These are phyloP conservation scores for Heliconius hermathena DNA, from an alignment of 1,140 invertebrate genomes.

Conservation along the genomic window DNA sequence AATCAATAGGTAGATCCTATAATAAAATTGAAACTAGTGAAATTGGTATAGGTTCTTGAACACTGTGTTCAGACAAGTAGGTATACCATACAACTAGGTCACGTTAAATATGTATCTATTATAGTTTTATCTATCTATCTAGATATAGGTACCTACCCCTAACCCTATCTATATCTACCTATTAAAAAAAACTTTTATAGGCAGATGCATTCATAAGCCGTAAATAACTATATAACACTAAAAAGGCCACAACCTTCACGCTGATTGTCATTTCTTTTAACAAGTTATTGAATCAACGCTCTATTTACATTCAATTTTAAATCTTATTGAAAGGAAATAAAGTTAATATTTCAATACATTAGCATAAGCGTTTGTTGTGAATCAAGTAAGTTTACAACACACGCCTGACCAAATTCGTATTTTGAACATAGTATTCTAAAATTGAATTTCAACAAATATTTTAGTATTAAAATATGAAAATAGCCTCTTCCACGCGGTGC, in stretches of 20 bases:
- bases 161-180: too few species aligned
- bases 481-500: neutral
- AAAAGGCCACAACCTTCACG: slow-evolving; percentile 10
- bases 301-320: neutral
- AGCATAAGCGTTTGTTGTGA: slow-evolving; percentile 7
- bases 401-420: slow-evolving; percentile 23
- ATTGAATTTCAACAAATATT: slow-evolving; percentile 28
- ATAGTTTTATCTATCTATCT: too few species aligned
- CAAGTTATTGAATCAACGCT: neutral
- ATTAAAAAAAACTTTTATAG: neutral
- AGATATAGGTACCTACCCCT: too few species aligned
- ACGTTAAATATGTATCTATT: too few species aligned
- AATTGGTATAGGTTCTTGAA: too few species aligned
- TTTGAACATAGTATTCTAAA: slow-evolving; percentile 36
- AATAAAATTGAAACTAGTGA: too few species aligned
- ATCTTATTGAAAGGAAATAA: neutral
- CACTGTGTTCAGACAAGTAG: too few species aligned
- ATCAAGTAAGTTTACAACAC: slow-evolving; percentile 26
- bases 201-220: neutral
- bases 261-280: slow-evolving; percentile 24
- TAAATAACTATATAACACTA: neutral
- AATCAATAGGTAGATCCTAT: too few species aligned
- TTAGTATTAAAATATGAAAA: neutral
- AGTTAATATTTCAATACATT: neutral
- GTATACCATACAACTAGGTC: too few species aligned